Percentiles rank a stretch among this genome's conserved stretches.
phyloP scores from a whole-genome alignment of 1,140 invertebrate genomes.

The Drosophila bocki region DNA sequence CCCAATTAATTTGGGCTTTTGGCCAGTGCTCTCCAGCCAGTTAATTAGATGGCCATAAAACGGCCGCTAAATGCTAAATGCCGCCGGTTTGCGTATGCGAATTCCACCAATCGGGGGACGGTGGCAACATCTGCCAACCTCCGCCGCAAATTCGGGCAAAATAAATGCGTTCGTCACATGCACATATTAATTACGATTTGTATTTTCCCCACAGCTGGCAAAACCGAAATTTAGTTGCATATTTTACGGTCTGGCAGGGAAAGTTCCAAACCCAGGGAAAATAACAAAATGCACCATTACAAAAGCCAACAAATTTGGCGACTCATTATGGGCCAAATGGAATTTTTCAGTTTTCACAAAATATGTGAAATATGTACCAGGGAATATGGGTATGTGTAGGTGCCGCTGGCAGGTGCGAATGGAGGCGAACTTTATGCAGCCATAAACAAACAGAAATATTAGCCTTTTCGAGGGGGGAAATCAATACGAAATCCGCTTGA shows the following conservation, averaged over 20 bases:
- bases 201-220: slow-evolving; percentile 2
- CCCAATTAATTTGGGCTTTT: slow-evolving; percentile 82
- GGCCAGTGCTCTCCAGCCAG: slow-evolving; percentile 40
- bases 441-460: slow-evolving; percentile 33
- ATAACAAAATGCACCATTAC: slow-evolving; percentile 21
- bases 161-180: slow-evolving; percentile 48
- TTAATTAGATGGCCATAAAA: slow-evolving; percentile 57
- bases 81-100: background rate
- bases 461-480: background rate
- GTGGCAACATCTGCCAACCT: slow-evolving; percentile 10
- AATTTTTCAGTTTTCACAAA: slow-evolving; percentile 15
- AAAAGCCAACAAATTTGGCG: slow-evolving; percentile 36
- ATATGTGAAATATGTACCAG: slow-evolving; percentile 13
- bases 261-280: slow-evolving; percentile 23
- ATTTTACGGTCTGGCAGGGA: slow-evolving; percentile 36
- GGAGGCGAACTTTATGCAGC: slow-evolving; percentile 23
- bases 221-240: slow-evolving; percentile 41
- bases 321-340: slow-evolving; percentile 25
- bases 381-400: background rate
- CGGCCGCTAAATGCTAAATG: slow-evolving; percentile 50
- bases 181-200: slow-evolving; percentile 50
- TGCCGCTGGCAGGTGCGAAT: slow-evolving; percentile 21
- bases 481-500: background rate
- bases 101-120: background rate
- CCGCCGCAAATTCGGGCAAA: slow-evolving; percentile 28